phyloP scores from a whole-genome alignment of 2,888 invertebrate genomes.

The Polylopha cassiicola region DNA sequence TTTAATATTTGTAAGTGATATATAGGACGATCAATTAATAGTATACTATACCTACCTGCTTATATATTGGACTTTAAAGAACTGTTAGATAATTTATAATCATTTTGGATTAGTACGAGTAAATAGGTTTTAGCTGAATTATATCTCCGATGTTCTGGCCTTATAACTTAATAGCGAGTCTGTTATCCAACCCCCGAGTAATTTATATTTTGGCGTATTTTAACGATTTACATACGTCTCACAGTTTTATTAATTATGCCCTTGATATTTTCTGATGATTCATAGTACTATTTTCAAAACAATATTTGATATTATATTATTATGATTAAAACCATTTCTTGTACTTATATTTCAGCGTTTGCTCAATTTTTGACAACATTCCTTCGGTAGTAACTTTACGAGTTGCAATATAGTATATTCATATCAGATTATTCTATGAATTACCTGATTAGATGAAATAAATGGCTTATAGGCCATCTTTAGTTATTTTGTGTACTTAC shows the following conservation, averaged over 20 bases:
- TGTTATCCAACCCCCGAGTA: no score
- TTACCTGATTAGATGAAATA: constrained; percentile 9
- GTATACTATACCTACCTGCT: no score
- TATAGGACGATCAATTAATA: constrained; percentile 42
- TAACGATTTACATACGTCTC: no score
- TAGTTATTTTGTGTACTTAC: constrained; percentile 10
- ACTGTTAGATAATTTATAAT: constrained; percentile 6
- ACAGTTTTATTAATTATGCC: no score
- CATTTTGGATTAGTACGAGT: constrained; percentile 22
- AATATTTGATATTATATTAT: background rate
- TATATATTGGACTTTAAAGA: constrained; percentile 12
- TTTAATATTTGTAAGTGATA: constrained; percentile 35
- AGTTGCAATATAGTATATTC: constrained; percentile 16
- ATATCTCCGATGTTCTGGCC: constrained; percentile 5
- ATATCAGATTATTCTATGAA: no score
- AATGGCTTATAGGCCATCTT: constrained; percentile 24
- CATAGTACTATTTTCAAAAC: no score
- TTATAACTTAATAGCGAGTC: constrained; percentile 4
- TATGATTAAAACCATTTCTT: constrained; percentile 23
- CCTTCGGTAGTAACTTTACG: constrained; percentile 34
- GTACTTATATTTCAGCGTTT: constrained; percentile 35
- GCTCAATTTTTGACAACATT: constrained; percentile 58
- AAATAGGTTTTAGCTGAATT: constrained; percentile 14
- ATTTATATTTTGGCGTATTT: no score
- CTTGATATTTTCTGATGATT: no score